Percentiles rank a stretch among this genome's conserved stretches.
phyloP scores from a whole-genome alignment of 64 coral and sea anemone species.

The Dendrophyllia cribrosa region DNA sequence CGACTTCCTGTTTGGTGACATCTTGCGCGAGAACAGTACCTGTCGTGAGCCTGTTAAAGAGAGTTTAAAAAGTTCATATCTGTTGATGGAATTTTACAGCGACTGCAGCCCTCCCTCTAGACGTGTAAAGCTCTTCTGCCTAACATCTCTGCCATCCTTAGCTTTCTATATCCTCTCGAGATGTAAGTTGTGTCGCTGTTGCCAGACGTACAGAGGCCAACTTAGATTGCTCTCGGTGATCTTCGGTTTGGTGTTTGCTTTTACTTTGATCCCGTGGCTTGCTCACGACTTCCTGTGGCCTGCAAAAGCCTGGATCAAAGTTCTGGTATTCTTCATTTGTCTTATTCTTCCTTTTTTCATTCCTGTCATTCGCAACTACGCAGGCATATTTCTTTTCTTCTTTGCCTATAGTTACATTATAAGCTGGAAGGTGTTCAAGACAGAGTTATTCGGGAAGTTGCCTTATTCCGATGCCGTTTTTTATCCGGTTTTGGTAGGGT shows the following conservation, averaged over 20 bases:
- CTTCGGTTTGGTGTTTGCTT: background rate
- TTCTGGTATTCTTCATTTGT: background rate
- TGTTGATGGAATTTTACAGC: constrained; percentile 3
- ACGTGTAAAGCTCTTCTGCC: background rate
- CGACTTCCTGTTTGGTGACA: constrained; percentile 31
- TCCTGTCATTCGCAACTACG: constrained; percentile 32
- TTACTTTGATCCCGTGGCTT: constrained; percentile 5
- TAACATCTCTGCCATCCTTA: background rate
- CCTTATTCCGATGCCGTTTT: constrained; percentile 12
- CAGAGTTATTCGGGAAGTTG: background rate
- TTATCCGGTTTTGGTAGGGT: background rate
- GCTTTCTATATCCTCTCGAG: background rate
- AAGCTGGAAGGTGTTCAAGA: constrained; percentile 30
- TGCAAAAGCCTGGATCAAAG: background rate
- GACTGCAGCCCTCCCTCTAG: background rate
- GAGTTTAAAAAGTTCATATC: background rate
- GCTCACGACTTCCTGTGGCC: background rate
- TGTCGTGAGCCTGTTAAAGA: background rate
- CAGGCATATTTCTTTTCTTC: background rate
- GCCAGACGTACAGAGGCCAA: background rate
- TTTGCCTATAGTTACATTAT: background rate
- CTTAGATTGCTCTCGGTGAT: background rate
- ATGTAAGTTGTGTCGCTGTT: background rate
- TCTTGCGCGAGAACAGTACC: constrained; percentile 1
- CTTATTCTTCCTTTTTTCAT: constrained; percentile 18